phyloP scores from a whole-genome alignment of 2,797 vertebrate species.

The Hippopotamyrus pictus region DNA sequence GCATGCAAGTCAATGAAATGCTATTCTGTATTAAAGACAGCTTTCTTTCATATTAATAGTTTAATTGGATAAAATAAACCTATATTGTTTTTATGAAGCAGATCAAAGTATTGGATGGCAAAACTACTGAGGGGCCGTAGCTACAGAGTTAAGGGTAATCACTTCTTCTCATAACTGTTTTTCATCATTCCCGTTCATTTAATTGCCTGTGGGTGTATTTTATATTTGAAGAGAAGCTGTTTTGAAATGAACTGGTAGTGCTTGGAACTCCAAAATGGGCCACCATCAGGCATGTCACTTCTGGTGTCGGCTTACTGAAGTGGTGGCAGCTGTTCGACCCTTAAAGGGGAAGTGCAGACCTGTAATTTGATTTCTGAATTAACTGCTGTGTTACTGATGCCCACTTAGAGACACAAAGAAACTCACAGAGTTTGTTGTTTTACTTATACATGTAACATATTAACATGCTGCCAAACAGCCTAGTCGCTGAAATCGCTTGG shows the following conservation, averaged over 20 bases:
- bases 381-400: background rate
- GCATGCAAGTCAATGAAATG: background rate
- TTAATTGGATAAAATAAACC: background rate
- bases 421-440: background rate
- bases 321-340: slow-evolving; percentile 22
- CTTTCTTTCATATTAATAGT: background rate
- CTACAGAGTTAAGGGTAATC: background rate
- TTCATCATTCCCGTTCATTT: background rate
- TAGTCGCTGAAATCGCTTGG: background rate
- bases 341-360: slow-evolving; percentile 34
- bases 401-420: background rate
- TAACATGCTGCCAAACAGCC: background rate
- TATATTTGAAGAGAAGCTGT: background rate
- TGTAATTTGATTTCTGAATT: background rate
- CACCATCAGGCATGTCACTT: slow-evolving; percentile 23
- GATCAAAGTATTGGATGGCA: background rate
- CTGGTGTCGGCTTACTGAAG: slow-evolving; percentile 40
- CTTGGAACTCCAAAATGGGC: background rate
- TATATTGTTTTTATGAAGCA: background rate
- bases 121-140: background rate
- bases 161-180: background rate
- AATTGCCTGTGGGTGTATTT: background rate
- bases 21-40: background rate
- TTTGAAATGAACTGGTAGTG: background rate
- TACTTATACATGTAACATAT: background rate